These are phyloP conservation scores for Zaprionus ghesquierei DNA, from an alignment of 1,140 invertebrate species.

Conservation along the genomic window DNA sequence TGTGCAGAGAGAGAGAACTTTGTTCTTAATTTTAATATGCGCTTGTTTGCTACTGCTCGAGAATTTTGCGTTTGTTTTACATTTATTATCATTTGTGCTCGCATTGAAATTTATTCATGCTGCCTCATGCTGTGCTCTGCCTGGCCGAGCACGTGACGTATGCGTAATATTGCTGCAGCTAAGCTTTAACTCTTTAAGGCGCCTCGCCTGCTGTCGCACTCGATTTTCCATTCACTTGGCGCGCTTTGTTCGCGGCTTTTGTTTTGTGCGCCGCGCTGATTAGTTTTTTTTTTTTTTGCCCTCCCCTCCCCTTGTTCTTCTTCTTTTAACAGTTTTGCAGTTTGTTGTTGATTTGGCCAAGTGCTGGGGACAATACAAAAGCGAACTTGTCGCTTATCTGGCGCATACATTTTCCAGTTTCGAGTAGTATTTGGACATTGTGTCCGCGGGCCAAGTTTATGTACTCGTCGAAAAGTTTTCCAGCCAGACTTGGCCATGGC, in stretches of 20 bases:
- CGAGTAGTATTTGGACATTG: conserved; percentile 57
- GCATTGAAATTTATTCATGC: conserved; percentile 77
- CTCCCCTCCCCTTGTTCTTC: neutral
- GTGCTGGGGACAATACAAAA: conserved; percentile 20
- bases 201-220: neutral
- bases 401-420: conserved; percentile 57
- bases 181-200: conserved; percentile 55
- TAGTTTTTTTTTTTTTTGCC: conserved; percentile 51
- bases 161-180: conserved; percentile 31
- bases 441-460: conserved; percentile 43
- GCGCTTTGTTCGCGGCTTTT: conserved; percentile 48
- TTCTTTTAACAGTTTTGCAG: conserved; percentile 22
- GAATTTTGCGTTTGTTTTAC: conserved; percentile 76
- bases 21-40: conserved; percentile 70
- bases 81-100: conserved; percentile 77
- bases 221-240: conserved; percentile 16
- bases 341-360: conserved; percentile 20
- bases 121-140: conserved; percentile 51
- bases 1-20: conserved; percentile 67
- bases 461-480: conserved; percentile 31
- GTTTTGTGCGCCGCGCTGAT: conserved; percentile 59
- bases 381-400: conserved; percentile 47
- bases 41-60: conserved; percentile 32
- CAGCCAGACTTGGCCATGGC: conserved; percentile 11
- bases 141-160: conserved; percentile 49